phyloP scores from a whole-genome alignment of 2,113 vertebrate species.

The Heliornis fulica region DNA sequence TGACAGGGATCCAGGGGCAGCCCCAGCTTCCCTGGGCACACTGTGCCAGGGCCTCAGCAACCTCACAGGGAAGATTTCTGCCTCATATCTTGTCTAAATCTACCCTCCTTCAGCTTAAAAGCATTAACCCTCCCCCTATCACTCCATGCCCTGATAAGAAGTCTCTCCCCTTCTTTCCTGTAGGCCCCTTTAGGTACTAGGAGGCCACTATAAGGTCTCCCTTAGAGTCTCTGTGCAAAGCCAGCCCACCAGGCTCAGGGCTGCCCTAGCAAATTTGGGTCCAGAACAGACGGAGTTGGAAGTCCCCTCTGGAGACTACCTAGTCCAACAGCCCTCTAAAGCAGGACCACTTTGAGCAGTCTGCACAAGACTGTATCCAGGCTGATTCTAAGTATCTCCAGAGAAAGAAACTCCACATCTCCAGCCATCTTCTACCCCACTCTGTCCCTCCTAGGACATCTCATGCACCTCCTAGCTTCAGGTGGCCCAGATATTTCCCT shows the following conservation, averaged over 20 bases:
- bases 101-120: background rate
- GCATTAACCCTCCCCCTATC: accelerated
- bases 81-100: accelerated
- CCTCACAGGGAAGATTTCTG: accelerated
- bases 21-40: background rate
- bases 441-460: background rate
- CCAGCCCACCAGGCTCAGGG: background rate
- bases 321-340: no score
- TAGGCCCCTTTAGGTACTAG: background rate
- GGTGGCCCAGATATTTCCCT: background rate
- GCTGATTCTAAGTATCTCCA: no score
- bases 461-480: background rate
- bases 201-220: background rate
- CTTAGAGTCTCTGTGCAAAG: background rate
- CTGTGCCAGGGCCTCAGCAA: accelerated
- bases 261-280: background rate
- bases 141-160: accelerated
- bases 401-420: no score
- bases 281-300: no score
- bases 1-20: background rate
- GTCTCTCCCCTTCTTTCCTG: background rate
- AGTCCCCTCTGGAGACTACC: no score
- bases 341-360: no score
- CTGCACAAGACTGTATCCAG: no score
- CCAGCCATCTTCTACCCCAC: background rate